Conservation (phyloP, 2,113 vertebrate genomes). For the Heterotis niloticus region DNA sequence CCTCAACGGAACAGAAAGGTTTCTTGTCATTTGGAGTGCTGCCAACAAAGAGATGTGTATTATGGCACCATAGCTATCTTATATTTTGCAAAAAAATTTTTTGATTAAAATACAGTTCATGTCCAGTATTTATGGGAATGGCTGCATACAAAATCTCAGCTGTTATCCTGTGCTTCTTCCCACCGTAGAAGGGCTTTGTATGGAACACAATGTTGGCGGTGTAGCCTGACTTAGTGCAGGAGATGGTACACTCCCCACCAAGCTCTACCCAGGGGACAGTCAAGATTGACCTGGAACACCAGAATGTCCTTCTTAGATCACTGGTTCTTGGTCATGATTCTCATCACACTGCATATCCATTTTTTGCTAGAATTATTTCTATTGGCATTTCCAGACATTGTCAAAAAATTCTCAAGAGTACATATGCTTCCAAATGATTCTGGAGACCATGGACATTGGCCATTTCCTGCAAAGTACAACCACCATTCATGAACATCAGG, state of each 20-base stretch:
- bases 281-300: slow-evolving; percentile 84
- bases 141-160: slow-evolving; percentile 94
- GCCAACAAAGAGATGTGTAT: slow-evolving; percentile 37
- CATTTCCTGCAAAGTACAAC: background rate
- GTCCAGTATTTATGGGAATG: background rate
- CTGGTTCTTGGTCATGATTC: no score
- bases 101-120: background rate
- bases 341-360: no score
- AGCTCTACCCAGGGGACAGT: slow-evolving; percentile 99
- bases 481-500: background rate
- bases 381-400: no score
- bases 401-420: no score
- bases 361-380: no score
- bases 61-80: no score
- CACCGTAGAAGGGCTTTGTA: slow-evolving; percentile 98
- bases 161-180: slow-evolving; percentile 96
- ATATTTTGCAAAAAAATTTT: background rate
- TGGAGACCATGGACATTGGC: no score
- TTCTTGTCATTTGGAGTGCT: slow-evolving; percentile 96
- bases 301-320: background rate
- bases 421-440: no score
- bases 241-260: slow-evolving; percentile 94
- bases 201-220: slow-evolving; percentile 91
- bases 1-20: slow-evolving; percentile 91
- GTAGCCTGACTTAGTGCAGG: slow-evolving; percentile 93